Percentiles rank a stretch among this genome's conserved stretches.
These are phyloP conservation scores for Perithous albicinctus DNA, from an alignment of 2,888 invertebrate genomes.

Conservation along the genomic window DNA sequence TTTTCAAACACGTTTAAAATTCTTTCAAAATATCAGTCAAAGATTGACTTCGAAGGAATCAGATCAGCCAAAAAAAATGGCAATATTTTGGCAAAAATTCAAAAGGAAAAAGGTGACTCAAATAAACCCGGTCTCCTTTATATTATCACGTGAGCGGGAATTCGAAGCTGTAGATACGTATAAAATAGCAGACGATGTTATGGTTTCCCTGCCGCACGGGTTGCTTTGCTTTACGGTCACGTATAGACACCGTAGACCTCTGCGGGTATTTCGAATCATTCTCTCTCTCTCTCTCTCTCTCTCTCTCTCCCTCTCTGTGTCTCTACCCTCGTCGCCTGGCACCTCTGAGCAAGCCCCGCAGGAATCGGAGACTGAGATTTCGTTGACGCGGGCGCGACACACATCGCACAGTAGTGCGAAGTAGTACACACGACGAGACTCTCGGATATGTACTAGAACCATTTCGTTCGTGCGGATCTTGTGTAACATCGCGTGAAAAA, in stretches of 20 bases:
- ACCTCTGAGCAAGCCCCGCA: conserved; percentile 22
- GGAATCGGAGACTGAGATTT: conserved; percentile 37
- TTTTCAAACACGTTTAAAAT: no score
- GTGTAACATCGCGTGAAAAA: conserved; percentile 56
- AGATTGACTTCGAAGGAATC: no score
- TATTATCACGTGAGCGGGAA: not conserved
- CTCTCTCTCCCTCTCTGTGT: not conserved
- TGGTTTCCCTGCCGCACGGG: not conserved
- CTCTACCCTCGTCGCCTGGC: no score
- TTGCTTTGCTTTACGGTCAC: conserved; percentile 55
- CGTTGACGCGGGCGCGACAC: not conserved
- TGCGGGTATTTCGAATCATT: conserved; percentile 11
- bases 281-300: not conserved
- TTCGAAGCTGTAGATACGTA: conserved; percentile 16
- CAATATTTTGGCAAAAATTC: no score
- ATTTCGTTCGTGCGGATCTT: conserved; percentile 13
- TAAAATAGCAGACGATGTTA: conserved; percentile 6
- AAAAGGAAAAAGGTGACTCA: no score
- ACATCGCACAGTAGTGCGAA: conserved; percentile 6
- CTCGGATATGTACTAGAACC: not conserved
- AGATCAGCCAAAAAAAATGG: no score
- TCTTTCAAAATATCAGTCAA: no score
- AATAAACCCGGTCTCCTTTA: no score
- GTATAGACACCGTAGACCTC: conserved; percentile 26
- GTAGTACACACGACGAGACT: not conserved